Evolutionary conservation across 2,888 invertebrate genomes (phyloP).

Genomic region (Spicauda simplicius): DNA sequence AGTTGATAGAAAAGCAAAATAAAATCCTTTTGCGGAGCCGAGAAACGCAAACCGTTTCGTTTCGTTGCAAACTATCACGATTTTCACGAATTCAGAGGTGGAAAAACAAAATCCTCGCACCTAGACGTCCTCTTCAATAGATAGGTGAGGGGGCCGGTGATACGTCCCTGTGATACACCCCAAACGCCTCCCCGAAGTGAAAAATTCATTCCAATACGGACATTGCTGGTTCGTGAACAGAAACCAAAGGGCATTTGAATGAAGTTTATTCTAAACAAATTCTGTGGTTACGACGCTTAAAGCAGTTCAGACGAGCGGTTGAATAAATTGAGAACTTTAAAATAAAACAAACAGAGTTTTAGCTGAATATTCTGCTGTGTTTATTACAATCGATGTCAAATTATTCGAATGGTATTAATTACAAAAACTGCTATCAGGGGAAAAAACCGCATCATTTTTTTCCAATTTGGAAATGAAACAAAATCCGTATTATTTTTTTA

Average conservation of each 20-base stretch:
- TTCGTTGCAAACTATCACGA: slow-evolving; percentile 35
- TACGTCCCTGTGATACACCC: slow-evolving; percentile 29
- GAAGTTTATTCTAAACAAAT: slow-evolving; percentile 44
- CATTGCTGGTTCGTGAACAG: slow-evolving; percentile 38
- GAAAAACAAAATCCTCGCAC: slow-evolving; percentile 34
- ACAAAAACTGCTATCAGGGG: too few relatives aligned
- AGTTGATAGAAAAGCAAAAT: slow-evolving; percentile 27
- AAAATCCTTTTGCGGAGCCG: slow-evolving; percentile 34
- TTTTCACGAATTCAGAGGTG: slow-evolving; percentile 35
- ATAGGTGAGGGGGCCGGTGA: slow-evolving; percentile 24
- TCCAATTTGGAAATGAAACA: too few relatives aligned
- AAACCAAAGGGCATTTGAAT: slow-evolving; percentile 37
- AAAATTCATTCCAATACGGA: slow-evolving; percentile 38
- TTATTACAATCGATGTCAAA: background rate
- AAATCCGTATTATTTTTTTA: too few relatives aligned
- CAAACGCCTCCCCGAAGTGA: slow-evolving; percentile 26
- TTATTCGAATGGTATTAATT: background rate
- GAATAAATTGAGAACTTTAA: slow-evolving; percentile 27
- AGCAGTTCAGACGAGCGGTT: slow-evolving; percentile 20
- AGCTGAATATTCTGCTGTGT: slow-evolving; percentile 1
- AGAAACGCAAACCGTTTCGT: slow-evolving; percentile 36
- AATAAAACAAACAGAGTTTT: slow-evolving; percentile 17
- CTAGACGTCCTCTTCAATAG: slow-evolving; percentile 27
- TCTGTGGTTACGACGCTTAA: slow-evolving; percentile 38
- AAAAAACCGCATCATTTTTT: too few relatives aligned